Base-by-base conservation (phyloP, 1,140 invertebrate genomes). In the Trachymyrmex septentrionalis region DNA sequence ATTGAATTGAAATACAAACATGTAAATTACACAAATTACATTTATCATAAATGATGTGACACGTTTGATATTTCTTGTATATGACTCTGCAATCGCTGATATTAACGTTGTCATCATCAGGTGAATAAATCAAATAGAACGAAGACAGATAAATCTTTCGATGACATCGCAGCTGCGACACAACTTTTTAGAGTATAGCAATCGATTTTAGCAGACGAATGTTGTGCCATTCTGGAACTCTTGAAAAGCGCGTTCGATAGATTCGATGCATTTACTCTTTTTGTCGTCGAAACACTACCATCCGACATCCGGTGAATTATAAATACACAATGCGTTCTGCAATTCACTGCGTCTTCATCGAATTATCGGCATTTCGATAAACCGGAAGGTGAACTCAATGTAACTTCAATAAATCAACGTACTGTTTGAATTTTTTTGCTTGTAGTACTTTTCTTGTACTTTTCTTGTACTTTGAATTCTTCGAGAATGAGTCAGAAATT, bases 201-300 rank as follows among this genome's bases (percentile, higher is more conserved):
- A 72, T 72, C 78, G 66, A 81, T 81, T 81, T 72, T 71, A 38
- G 10, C 14, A 71, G 78, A 72, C 66, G 78, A 81, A 69, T 55
- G 77, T 81, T 38, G 64, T 30, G 24, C 48, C 66, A 24, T 81
- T 81, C 50, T 34, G 19, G 16, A 27, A 53, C 50, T 72, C 66
- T 81, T 81, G 78, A 44, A 81, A 81, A 57, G 50, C 69, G 77
- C 77, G 69, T 69, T 44, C 64, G 38, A 69, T 71, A 72, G 78
- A 81, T 81, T 71, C 64, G 77, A 69, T 71, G 30, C 77, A 81
- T 81, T 81, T 81, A 81, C 34, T 72, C 66, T 81, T 71, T 50
- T 38, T 81, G 66, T 81, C 78, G 50, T 57, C 78, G 59, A 78
- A 66, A 66, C 76, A 78, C 76, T 61, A 19, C 14, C 34, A 57